phyloP scores from a whole-genome alignment of 2,797 vertebrate genomes.

The Sebastes jordani region DNA sequence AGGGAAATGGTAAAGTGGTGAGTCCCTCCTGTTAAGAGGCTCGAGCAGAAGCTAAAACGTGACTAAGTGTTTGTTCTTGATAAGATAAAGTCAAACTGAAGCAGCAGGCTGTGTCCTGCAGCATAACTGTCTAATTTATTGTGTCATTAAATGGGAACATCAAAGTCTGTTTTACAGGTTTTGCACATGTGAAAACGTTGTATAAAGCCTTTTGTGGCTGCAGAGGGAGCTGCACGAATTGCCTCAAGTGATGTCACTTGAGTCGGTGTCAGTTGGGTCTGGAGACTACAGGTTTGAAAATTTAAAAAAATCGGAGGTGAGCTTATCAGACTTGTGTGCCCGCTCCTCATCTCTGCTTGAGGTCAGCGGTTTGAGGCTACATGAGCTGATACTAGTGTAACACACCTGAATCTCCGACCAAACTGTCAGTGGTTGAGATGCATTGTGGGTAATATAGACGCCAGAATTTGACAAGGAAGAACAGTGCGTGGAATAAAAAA shows the following conservation, averaged over 20 bases:
- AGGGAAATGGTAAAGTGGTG: constrained; percentile 4
- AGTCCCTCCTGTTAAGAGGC: not conserved
- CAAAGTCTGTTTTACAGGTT: not conserved
- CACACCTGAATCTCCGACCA: too few relatives aligned
- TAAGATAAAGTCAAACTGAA: not conserved
- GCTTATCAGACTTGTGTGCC: not conserved
- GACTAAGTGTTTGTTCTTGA: not conserved
- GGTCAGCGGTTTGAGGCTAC: too few relatives aligned
- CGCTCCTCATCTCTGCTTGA: not conserved
- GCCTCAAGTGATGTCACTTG: too few relatives aligned
- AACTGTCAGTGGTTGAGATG: too few relatives aligned
- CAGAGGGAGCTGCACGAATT: too few relatives aligned
- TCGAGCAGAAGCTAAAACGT: not conserved
- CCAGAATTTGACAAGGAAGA: too few relatives aligned
- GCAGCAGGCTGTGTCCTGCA: fast-evolving
- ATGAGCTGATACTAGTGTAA: too few relatives aligned
- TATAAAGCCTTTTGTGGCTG: too few relatives aligned
- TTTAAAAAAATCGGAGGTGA: not conserved
- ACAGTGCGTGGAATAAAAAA: too few relatives aligned
- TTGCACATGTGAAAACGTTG: too few relatives aligned
- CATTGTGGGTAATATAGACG: too few relatives aligned
- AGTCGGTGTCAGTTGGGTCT: not conserved
- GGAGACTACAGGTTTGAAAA: not conserved
- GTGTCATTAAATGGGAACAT: not conserved
- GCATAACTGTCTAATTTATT: not conserved